A percentile compares a stretch with the other conserved stretches of the same genome.
phyloP scores from a whole-genome alignment of 2,113 vertebrate species.

The Riparia riparia region DNA sequence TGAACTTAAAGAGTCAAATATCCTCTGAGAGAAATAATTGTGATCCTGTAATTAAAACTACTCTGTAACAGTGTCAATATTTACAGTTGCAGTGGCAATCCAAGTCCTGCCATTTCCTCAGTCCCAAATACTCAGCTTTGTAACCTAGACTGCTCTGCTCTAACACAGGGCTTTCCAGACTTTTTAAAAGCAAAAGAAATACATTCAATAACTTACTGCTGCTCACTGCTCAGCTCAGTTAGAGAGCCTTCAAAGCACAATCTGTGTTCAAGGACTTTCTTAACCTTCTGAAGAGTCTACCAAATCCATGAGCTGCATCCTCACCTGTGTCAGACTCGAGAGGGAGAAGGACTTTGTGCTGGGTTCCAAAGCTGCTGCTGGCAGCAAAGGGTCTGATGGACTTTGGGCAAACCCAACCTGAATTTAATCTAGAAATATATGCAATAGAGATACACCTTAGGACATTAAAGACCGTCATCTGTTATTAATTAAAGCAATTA shows the following conservation, averaged over 20 bases:
- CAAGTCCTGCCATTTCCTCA: neutral
- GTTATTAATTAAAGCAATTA: slow-evolving; percentile 73
- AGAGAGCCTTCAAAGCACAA: neutral
- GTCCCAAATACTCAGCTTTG: neutral
- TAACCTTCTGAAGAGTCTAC: neutral
- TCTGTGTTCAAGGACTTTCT: neutral
- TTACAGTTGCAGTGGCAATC: neutral
- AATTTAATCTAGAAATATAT: neutral
- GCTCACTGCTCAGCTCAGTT: neutral
- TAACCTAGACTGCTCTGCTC: neutral
- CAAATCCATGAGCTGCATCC: neutral
- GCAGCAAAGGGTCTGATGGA: neutral
- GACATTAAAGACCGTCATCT: slow-evolving; percentile 32
- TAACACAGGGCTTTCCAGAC: neutral
- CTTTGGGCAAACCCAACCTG: neutral
- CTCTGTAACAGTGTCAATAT: neutral
- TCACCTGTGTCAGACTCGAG: rapidly evolving
- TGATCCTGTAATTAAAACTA: neutral
- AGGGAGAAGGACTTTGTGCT: rapidly evolving
- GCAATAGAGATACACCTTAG: slow-evolving; percentile 14
- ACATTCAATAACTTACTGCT: neutral
- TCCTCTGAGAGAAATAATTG: neutral
- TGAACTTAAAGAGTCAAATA: neutral
- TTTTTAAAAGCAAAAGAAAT: neutral
- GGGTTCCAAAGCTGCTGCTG: neutral